Conservation (phyloP, 2,113 vertebrate species). For the Chlorodrepanis virens region DNA sequence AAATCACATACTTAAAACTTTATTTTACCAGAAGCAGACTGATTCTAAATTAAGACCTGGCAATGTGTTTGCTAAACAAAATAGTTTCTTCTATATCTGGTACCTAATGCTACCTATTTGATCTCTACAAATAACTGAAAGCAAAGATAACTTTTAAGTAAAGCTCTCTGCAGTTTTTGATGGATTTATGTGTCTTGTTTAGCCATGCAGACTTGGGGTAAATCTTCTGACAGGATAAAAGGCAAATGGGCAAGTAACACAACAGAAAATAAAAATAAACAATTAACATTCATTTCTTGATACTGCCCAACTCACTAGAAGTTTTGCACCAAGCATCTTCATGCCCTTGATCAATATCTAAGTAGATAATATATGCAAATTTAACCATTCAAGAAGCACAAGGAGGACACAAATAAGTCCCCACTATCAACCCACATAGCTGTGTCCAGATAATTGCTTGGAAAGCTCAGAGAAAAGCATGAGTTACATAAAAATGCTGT, state of each 20-base stretch:
- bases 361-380: neutral
- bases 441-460: neutral
- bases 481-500: neutral
- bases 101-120: neutral
- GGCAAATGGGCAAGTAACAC: neutral
- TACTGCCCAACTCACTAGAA: neutral
- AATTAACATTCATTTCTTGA: neutral
- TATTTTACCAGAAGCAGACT: neutral
- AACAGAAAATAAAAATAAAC: neutral
- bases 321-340: neutral
- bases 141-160: neutral
- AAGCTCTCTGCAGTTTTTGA: neutral
- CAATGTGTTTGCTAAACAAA: neutral
- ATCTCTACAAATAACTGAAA: neutral
- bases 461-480: neutral
- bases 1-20: neutral
- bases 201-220: neutral
- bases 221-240: neutral
- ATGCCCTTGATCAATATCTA: neutral
- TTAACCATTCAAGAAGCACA: neutral
- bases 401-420: neutral
- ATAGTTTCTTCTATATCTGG: neutral
- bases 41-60: neutral
- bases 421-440: neutral
- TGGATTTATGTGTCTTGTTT: neutral